phyloP scores from a whole-genome alignment of 2,888 invertebrate genomes.

The Mythimna pallens region DNA sequence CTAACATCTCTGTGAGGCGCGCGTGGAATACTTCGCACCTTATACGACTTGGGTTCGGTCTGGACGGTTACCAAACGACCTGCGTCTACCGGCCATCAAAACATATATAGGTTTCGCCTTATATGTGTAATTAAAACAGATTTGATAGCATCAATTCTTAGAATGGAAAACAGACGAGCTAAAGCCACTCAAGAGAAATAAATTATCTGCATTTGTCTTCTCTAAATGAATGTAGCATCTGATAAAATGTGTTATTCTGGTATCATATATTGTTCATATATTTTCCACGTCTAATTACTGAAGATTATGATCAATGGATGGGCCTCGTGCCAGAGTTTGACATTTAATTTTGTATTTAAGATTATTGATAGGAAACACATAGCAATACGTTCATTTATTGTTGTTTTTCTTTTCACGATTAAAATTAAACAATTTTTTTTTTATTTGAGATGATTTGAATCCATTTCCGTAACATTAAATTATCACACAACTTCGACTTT shows the following conservation, averaged over 20 bases:
- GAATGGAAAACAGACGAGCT: background rate
- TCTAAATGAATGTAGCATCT: background rate
- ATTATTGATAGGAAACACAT: slow-evolving; percentile 1
- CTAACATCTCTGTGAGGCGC: too few species aligned
- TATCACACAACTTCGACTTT: too few species aligned
- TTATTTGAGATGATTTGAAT: too few species aligned
- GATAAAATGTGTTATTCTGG: background rate
- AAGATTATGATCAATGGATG: slow-evolving; percentile 4
- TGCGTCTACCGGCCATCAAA: too few species aligned
- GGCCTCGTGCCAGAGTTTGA: slow-evolving; percentile 26
- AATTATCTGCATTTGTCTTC: background rate
- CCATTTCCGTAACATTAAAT: too few species aligned
- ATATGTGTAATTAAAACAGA: background rate
- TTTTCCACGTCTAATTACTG: slow-evolving; percentile 3
- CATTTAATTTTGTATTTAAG: slow-evolving; percentile 9
- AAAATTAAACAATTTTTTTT: too few species aligned
- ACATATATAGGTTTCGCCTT: too few species aligned
- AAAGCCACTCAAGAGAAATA: background rate
- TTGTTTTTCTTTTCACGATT: background rate
- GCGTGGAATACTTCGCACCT: too few species aligned
- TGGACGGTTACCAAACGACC: too few species aligned
- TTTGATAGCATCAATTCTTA: too few species aligned
- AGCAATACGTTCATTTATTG: background rate
- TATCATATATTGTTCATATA: slow-evolving; percentile 2
- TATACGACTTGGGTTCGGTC: too few species aligned